phyloP scores from a whole-genome alignment of 2,113 vertebrate genomes.

The Neodon shergylaensis region DNA sequence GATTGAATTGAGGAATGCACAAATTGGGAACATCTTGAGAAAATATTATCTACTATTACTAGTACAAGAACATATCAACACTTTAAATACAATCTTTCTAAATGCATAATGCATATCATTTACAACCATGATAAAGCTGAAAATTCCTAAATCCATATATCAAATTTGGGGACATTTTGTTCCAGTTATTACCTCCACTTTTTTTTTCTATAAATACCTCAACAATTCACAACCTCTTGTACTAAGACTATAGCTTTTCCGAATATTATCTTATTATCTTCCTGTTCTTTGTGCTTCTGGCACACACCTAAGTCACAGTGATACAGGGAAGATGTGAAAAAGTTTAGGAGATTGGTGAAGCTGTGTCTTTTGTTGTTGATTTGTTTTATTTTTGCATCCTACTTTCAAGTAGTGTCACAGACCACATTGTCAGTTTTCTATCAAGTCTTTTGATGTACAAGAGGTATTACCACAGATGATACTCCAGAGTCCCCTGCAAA shows the following conservation, averaged over 20 bases:
- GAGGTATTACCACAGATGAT: neutral
- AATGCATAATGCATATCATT: neutral
- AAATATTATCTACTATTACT: neutral
- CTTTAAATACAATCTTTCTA: neutral
- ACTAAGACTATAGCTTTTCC: neutral
- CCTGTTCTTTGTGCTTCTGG: neutral
- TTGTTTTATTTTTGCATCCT: neutral
- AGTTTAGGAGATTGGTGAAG: neutral
- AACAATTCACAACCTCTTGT: neutral
- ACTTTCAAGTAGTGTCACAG: neutral
- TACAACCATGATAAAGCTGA: neutral
- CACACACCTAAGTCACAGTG: neutral
- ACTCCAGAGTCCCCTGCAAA: neutral
- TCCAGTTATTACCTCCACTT: neutral
- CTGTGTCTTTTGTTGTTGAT: neutral
- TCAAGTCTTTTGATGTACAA: constrained; percentile 7
- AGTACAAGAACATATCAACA: neutral
- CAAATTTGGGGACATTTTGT: neutral
- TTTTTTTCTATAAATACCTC: neutral
- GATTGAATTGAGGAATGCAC: neutral
- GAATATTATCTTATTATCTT: neutral
- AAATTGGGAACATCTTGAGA: neutral
- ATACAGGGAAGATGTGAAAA: neutral
- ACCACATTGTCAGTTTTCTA: neutral
- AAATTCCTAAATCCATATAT: neutral